phyloP scores from a whole-genome alignment of 2,113 vertebrate species.

The Paraplagusia blochii region DNA sequence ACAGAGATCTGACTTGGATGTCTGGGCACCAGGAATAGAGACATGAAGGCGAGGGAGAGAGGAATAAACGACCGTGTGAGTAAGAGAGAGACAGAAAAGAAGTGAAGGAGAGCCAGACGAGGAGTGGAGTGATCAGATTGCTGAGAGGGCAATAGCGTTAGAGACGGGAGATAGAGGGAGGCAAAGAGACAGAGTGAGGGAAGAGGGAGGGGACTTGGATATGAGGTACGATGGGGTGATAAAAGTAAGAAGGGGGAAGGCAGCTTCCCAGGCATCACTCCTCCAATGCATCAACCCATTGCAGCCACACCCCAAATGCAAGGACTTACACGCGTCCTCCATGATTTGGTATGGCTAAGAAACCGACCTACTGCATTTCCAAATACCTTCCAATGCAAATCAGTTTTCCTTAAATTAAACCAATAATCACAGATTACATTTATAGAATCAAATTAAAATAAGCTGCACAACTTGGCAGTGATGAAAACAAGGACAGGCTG shows the following conservation, averaged over 20 bases:
- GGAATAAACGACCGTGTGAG: slow-evolving; percentile 50
- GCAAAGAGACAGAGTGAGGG: not conserved
- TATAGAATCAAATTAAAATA: no score
- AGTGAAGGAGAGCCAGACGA: not conserved
- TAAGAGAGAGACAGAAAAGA: slow-evolving; percentile 32
- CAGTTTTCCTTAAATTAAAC: no score
- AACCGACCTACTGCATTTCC: no score
- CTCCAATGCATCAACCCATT: slow-evolving; percentile 57
- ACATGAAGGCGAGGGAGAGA: slow-evolving; percentile 51
- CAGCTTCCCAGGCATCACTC: slow-evolving; percentile 49
- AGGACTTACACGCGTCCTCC: slow-evolving; percentile 13
- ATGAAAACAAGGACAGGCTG: no score
- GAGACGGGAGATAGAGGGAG: not conserved
- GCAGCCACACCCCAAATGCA: slow-evolving; percentile 58
- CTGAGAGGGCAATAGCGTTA: not conserved
- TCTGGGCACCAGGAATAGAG: slow-evolving; percentile 62
- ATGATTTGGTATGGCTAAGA: no score
- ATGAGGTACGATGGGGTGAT: slow-evolving; percentile 45
- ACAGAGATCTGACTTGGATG: slow-evolving; percentile 74
- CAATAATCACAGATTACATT: no score
- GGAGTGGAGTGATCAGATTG: not conserved
- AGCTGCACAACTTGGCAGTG: no score
- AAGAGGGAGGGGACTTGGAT: slow-evolving; percentile 8
- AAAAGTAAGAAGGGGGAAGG: slow-evolving; percentile 36
- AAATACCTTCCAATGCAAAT: no score